Evolutionary conservation across 37 sponge, comb jelly and placozoan genomes (phyloP).

Genomic region (Agelas oroides): DNA sequence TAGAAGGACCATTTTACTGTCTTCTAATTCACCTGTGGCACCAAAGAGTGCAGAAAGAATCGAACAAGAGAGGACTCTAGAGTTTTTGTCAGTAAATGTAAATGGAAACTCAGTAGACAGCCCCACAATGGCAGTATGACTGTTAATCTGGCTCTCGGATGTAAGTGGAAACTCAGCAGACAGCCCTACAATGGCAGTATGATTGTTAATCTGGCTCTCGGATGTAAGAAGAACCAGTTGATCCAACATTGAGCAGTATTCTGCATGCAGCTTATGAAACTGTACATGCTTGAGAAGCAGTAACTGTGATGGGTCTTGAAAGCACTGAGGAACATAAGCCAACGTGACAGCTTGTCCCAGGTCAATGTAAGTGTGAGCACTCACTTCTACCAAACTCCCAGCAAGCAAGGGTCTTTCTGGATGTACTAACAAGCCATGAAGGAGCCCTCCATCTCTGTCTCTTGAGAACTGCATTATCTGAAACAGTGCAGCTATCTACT

Average conservation of each 20-base stretch:
- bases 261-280: neutral
- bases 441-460: no score
- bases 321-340: neutral
- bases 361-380: no score
- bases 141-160: neutral
- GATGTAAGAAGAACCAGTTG: no score
- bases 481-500: no score
- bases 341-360: neutral
- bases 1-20: neutral
- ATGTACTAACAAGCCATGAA: no score
- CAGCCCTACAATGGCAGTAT: neutral
- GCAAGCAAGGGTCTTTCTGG: no score
- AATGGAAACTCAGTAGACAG: neutral
- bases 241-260: no score
- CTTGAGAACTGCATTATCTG: no score
- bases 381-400: no score
- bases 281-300: neutral
- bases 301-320: neutral
- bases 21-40: no score
- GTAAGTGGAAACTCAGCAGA: neutral
- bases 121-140: neutral
- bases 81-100: no score
- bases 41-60: neutral
- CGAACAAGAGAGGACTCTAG: no score
- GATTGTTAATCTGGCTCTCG: neutral